phyloP scores from a whole-genome alignment of 2,888 invertebrate species.

The Microctonus hyperodae region DNA sequence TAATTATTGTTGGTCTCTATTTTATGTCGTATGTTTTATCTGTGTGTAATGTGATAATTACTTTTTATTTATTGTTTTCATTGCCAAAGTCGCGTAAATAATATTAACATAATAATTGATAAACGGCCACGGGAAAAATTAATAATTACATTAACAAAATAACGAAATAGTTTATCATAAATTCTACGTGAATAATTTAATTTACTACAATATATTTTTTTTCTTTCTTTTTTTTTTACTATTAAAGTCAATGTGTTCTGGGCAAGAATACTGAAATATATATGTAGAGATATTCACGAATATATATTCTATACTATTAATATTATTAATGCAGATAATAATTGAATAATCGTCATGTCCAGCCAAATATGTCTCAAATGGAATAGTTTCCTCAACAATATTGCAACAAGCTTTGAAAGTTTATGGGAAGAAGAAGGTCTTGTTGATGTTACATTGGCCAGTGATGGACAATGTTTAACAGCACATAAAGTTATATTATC shows the following conservation, averaged over 20 bases:
- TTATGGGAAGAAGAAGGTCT: conserved; percentile 72
- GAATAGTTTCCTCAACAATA: conserved; percentile 74
- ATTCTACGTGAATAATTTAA: too few relatives aligned
- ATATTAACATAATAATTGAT: background rate
- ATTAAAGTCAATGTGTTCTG: too few relatives aligned
- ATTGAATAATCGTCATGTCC: conserved; percentile 46
- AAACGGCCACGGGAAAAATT: too few relatives aligned
- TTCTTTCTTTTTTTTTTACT: too few relatives aligned
- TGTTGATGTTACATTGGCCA: conserved; percentile 73
- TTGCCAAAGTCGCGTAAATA: background rate
- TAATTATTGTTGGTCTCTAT: too few relatives aligned
- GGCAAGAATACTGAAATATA: too few relatives aligned
- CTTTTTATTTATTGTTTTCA: background rate
- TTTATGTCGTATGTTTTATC: too few relatives aligned
- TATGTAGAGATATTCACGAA: too few relatives aligned
- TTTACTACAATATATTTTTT: too few relatives aligned
- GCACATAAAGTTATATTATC: conserved; percentile 75
- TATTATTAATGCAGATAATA: background rate
- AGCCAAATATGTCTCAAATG: conserved; percentile 75
- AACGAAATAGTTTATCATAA: too few relatives aligned
- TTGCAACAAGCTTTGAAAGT: conserved; percentile 71
- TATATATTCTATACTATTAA: too few relatives aligned
- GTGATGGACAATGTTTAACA: conserved; percentile 72
- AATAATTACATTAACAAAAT: too few relatives aligned
- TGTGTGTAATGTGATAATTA: background rate